These are phyloP conservation scores for Heliconius hermathena DNA, from an alignment of 1,140 invertebrate species.

Conservation along the genomic window DNA sequence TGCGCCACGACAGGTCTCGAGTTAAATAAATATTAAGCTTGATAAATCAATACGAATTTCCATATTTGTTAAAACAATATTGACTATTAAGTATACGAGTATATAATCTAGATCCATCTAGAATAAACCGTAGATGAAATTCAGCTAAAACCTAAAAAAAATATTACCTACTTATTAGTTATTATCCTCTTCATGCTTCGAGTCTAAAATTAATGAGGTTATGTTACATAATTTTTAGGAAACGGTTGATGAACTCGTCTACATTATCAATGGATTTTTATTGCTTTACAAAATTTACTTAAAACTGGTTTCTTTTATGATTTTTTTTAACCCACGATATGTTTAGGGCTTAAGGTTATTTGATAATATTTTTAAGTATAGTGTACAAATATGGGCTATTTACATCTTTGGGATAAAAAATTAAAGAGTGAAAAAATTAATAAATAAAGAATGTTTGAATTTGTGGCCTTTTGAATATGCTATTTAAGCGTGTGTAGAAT, in stretches of 20 bases:
- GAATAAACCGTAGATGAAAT: not conserved
- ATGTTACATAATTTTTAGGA: not conserved
- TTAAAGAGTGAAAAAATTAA: no score
- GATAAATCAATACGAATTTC: no score
- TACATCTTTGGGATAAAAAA: no score
- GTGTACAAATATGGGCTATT: no score
- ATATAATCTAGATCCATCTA: not conserved
- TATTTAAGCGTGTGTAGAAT: not conserved
- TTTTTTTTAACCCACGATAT: not conserved
- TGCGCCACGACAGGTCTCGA: no score
- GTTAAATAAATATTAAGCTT: no score
- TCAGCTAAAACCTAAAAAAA: not conserved
- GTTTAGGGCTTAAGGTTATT: not conserved
- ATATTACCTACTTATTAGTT: not conserved
- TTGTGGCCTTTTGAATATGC: not conserved
- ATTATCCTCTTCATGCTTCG: not conserved
- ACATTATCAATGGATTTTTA: not conserved
- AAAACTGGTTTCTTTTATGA: not conserved
- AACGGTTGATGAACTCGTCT: slow-evolving; percentile 4
- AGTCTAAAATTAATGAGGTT: slow-evolving; percentile 9
- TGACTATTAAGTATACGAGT: not conserved
- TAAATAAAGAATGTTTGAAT: no score
- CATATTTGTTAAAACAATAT: not conserved
- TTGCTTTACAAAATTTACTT: not conserved
- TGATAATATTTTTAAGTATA: no score